Evolutionary conservation across 2,113 vertebrate species (phyloP).

Genomic region (Enhydra lutris): DNA sequence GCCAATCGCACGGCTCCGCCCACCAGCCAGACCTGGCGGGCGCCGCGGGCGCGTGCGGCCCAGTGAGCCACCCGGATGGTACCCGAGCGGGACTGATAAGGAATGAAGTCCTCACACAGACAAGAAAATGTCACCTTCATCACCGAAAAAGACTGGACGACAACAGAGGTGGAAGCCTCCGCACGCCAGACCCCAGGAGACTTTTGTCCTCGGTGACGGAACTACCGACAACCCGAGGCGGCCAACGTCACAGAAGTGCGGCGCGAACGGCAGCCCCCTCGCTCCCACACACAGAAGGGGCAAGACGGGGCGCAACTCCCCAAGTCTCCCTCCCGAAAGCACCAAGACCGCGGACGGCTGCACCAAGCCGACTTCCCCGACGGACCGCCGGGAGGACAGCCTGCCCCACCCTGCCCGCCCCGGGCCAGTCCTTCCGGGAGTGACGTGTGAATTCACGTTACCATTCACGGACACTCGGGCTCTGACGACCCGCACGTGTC

Average conservation of each 20-base stretch:
- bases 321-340: background rate
- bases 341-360: background rate
- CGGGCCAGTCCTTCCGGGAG: background rate
- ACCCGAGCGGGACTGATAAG: background rate
- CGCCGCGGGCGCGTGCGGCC: too few species aligned
- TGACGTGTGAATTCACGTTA: too few species aligned
- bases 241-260: background rate
- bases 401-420: background rate
- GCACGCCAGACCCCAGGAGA: background rate
- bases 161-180: background rate
- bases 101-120: background rate
- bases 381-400: fast-evolving
- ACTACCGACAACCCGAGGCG: background rate
- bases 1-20: background rate
- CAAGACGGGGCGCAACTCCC: background rate
- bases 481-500: background rate
- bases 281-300: background rate
- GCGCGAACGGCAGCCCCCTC: too few species aligned
- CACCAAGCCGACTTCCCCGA: too few species aligned
- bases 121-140: background rate
- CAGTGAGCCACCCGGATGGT: background rate
- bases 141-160: background rate
- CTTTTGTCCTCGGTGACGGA: background rate
- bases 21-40: background rate
- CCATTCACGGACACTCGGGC: background rate